A percentile compares a stretch with the other conserved stretches of the same genome.
Conservation (phyloP, 2,888 invertebrate species). For the Trisateles emortualis region DNA sequence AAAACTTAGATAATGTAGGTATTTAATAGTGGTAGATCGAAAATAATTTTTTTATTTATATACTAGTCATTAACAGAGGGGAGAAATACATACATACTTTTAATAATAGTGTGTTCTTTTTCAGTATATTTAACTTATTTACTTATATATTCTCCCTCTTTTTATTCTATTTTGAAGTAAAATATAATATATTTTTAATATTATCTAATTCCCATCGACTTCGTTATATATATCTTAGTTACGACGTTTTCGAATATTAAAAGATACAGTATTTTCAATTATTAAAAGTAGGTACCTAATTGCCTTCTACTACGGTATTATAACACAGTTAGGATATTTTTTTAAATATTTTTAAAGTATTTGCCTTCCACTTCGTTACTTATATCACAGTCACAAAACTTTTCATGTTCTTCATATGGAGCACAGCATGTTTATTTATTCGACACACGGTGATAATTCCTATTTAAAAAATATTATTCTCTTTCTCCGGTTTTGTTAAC, state of each 20-base stretch:
- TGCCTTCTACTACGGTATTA: no score
- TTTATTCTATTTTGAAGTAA: slow-evolving; percentile 8
- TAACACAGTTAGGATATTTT: no score
- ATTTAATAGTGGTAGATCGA: slow-evolving; percentile 36
- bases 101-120: background rate
- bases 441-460: slow-evolving; percentile 68
- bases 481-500: slow-evolving; percentile 81
- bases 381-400: slow-evolving; percentile 20
- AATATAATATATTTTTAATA: no score
- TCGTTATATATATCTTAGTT: no score
- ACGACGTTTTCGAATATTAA: no score
- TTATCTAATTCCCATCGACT: no score
- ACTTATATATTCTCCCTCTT: slow-evolving; percentile 30
- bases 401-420: slow-evolving; percentile 40
- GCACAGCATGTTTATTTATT: slow-evolving; percentile 79
- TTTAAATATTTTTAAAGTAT: slow-evolving; percentile 15
- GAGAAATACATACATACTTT: slow-evolving; percentile 18
- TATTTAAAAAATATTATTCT: slow-evolving; percentile 76
- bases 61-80: slow-evolving; percentile 26
- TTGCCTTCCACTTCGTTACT: slow-evolving; percentile 1
- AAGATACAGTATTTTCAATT: no score
- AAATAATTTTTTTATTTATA: slow-evolving; percentile 23
- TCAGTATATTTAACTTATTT: slow-evolving; percentile 3
- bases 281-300: no score
- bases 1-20: slow-evolving; percentile 32